Evolutionary conservation across 2,888 invertebrate species (phyloP).

Genomic region (Tipula helvola): DNA sequence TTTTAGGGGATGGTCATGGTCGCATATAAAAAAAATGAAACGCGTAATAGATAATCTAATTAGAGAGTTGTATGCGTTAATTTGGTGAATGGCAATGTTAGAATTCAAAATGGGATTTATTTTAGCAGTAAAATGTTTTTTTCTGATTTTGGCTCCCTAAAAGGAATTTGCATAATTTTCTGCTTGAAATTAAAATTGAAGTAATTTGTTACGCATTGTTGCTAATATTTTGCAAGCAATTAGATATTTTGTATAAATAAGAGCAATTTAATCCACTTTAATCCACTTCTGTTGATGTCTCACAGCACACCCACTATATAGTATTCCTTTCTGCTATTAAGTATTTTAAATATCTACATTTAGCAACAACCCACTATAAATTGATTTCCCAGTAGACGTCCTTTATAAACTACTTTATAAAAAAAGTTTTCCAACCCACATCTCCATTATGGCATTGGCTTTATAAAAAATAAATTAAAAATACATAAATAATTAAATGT

Average conservation of each 20-base stretch:
- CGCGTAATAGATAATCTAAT: neutral
- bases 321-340: too few relatives aligned
- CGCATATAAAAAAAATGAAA: neutral
- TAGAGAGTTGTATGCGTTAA: neutral
- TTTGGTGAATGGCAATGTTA: neutral
- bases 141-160: too few relatives aligned
- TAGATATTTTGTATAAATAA: neutral
- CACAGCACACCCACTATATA: too few relatives aligned
- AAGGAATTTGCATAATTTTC: neutral
- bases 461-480: neutral
- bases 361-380: neutral
- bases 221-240: neutral
- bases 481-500: neutral
- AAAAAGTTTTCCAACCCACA: neutral
- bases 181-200: neutral
- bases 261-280: neutral
- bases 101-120: neutral
- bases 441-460: neutral
- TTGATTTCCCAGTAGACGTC: neutral
- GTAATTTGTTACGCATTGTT: neutral
- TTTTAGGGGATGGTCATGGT: neutral
- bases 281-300: neutral
- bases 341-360: too few relatives aligned
- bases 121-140: neutral
- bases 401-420: neutral